Conservation (phyloP, 2,797 vertebrate species). For the Poecilia velifera region DNA sequence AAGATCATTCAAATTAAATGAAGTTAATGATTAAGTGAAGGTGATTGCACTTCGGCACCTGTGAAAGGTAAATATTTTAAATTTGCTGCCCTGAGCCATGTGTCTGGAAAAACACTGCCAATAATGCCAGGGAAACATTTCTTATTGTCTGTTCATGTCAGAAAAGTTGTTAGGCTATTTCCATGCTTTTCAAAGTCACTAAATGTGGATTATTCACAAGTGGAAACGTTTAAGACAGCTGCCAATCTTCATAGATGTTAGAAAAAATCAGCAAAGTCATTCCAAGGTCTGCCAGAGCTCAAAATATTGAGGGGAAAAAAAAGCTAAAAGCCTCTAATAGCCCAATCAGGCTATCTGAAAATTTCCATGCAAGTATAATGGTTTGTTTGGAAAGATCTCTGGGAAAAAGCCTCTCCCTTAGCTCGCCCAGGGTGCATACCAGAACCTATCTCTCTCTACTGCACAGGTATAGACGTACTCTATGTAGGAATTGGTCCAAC, state of each 20-base stretch:
- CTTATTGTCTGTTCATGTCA: neutral
- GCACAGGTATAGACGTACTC: neutral
- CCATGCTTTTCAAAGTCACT: neutral
- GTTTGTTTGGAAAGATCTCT: neutral
- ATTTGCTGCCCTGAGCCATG: neutral
- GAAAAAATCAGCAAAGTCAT: neutral
- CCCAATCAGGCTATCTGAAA: neutral
- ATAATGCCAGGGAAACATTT: neutral
- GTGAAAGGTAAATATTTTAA: neutral
- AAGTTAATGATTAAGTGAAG: neutral
- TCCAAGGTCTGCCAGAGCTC: neutral
- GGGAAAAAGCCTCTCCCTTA: neutral
- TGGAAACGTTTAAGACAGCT: neutral
- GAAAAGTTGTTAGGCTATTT: neutral
- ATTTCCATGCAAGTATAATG: neutral
- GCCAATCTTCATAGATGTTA: neutral
- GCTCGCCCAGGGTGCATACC: neutral
- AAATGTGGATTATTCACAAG: neutral
- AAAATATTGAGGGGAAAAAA: neutral
- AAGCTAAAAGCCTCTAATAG: constrained; percentile 2
- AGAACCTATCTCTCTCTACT: neutral
- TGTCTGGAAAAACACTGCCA: neutral
- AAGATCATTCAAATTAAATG: neutral
- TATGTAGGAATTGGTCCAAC: neutral
- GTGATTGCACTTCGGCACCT: neutral